A percentile compares a stretch with the other conserved stretches of the same genome.
phyloP scores from a whole-genome alignment of 2,113 vertebrate species.

The Amazona guildingii region DNA sequence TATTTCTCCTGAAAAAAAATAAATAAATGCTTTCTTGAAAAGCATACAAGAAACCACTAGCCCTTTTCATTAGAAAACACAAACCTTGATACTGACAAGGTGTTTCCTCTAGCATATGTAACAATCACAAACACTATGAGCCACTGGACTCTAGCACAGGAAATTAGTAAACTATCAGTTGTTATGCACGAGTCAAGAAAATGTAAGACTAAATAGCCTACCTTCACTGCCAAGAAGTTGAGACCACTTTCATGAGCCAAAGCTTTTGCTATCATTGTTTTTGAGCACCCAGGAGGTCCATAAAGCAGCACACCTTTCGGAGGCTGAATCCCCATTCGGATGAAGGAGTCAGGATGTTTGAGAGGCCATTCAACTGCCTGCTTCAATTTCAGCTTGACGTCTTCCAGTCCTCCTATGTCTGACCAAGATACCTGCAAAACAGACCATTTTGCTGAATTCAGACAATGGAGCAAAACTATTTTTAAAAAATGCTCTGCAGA shows the following conservation, averaged over 20 bases:
- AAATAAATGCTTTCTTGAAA: not conserved
- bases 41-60: not conserved
- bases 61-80: not conserved
- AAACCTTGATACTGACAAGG: not conserved
- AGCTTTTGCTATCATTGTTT: constrained; percentile 98
- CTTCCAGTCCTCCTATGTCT: constrained; percentile 95
- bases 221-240: constrained; percentile 95
- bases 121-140: not conserved
- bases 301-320: constrained; percentile 94
- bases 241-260: constrained; percentile 93
- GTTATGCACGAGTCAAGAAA: not conserved
- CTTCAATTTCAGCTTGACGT: constrained; percentile 91
- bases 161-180: not conserved
- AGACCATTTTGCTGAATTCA: not conserved
- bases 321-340: constrained; percentile 90
- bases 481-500: not conserved
- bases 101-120: not conserved
- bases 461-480: not conserved
- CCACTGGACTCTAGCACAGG: not conserved
- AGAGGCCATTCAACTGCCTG: constrained; percentile 97
- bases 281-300: constrained; percentile 97
- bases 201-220: constrained; percentile 10
- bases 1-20: not conserved
- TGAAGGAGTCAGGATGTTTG: constrained; percentile 89
- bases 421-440: constrained; percentile 88